phyloP scores from a whole-genome alignment of 1,140 invertebrate genomes.

The Hylyphantes graminicola region DNA sequence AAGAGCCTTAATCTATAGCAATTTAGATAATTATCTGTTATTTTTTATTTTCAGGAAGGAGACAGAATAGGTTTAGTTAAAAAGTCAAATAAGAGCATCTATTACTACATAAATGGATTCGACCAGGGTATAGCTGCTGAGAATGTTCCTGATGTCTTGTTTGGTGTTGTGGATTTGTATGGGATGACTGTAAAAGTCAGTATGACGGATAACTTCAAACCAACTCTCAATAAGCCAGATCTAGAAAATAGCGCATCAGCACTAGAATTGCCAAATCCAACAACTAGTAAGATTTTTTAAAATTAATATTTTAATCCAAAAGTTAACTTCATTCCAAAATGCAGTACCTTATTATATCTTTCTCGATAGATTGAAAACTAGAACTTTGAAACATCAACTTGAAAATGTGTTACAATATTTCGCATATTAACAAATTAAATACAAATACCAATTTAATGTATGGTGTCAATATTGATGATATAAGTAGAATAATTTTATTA shows the following conservation, averaged over 20 bases:
- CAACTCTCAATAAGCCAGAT: conserved; percentile 20
- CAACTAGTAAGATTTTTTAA: conserved; percentile 1
- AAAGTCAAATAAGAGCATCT: conserved; percentile 85
- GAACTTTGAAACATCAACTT: too few species aligned
- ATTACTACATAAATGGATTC: conserved; percentile 88
- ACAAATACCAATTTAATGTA: too few species aligned
- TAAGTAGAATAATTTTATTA: too few species aligned
- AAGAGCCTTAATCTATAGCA: too few species aligned
- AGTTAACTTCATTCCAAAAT: too few species aligned
- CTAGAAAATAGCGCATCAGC: conserved; percentile 18
- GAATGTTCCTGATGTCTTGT: conserved; percentile 88
- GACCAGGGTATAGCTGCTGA: conserved; percentile 90
- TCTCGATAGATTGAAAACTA: too few species aligned
- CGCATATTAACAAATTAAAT: too few species aligned
- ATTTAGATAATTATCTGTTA: not conserved
- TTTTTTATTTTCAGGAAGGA: conserved; percentile 74
- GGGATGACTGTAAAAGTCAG: conserved; percentile 92
- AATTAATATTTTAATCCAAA: too few species aligned
- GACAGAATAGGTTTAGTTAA: conserved; percentile 91
- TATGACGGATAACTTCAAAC: conserved; percentile 74
- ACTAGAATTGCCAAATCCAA: not conserved
- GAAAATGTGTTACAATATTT: too few species aligned
- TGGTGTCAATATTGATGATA: too few species aligned
- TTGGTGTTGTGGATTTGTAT: conserved; percentile 91
- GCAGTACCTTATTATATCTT: too few species aligned